phyloP scores from a whole-genome alignment of 2,113 vertebrate genomes.

The Hippocampus abdominalis region DNA sequence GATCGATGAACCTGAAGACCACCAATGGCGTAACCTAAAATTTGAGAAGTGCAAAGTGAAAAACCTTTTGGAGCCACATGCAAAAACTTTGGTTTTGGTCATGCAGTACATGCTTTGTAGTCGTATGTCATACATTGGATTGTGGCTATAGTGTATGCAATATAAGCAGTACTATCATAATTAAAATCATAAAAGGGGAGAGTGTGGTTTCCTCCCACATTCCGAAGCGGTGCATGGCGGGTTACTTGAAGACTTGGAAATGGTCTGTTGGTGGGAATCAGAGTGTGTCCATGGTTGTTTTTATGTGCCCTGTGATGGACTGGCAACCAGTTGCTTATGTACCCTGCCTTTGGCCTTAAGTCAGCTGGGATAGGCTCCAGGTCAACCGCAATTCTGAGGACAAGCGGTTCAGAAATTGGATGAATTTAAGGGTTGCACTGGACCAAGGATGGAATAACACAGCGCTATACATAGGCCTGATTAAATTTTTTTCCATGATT shows the following conservation, averaged over 20 bases:
- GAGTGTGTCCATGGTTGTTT: not conserved
- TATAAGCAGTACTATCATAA: not conserved
- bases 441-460: not conserved
- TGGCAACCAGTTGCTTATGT: too few species aligned
- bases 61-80: not conserved
- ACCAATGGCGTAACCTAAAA: not conserved
- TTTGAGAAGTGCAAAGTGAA: not conserved
- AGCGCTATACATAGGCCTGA: not conserved
- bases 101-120: too few species aligned
- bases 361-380: too few species aligned
- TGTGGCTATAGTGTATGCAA: too few species aligned
- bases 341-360: too few species aligned
- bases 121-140: too few species aligned
- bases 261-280: not conserved
- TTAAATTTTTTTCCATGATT: not conserved
- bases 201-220: not conserved
- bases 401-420: not conserved
- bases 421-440: not conserved
- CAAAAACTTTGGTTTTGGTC: not conserved
- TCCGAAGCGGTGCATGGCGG: not conserved
- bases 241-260: too few species aligned
- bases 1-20: not conserved
- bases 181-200: not conserved
- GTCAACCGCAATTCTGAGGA: too few species aligned
- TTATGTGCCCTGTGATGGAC: not conserved